Base-by-base conservation (phyloP, 1,140 invertebrate species). In the Oscheius sp. region DNA sequence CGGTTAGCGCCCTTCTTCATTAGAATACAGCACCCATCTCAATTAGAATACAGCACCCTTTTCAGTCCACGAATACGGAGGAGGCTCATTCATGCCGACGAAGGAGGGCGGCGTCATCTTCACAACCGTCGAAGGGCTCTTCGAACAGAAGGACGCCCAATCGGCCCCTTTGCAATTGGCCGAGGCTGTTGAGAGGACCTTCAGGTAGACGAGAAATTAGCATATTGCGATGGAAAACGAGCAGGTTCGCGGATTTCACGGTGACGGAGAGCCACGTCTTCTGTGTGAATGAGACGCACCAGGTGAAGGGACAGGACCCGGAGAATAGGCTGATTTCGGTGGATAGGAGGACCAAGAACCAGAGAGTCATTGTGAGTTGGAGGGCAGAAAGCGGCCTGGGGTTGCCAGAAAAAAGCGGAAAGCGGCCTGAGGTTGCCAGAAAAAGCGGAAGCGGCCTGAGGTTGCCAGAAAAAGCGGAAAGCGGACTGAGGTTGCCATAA, bases 41-140 rank as follows among this genome's bases (percentile, higher is more conserved):
- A 42, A 20, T 75, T 66, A 4, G 29, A 35, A 18, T 64, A 20
- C 4, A 7, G 32, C 3, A 7, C n/a, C 26, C 4, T 73, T 79
- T 13, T 75, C 77, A 59, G 86, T 87, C 31, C 86, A 87, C 79
- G 86, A 87, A 59, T 87, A 87, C 75, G 86, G 86, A 36, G 86
- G 85, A 3, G 86, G 85, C 26, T 83, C 82, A 7, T 80, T 84
- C 32, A 80, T 80, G 52, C 55, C 67, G 2, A 31, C 38, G 13
- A 3, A 2, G 15, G 72, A 82, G 28, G 76, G 73, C 59, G 84
- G 84, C 73, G 84, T 86, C 65, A 23, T 79, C 20, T 78, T 68
- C 46, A 46, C 75, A 34, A 77, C 74, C 4, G 42, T 68, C 20
- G 72, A 74, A 28, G 72, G 72, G 0, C 52, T 74, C n/a, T 74